Conservation (phyloP, 2,888 invertebrate genomes). For the Petrolisthes cinctipes region DNA sequence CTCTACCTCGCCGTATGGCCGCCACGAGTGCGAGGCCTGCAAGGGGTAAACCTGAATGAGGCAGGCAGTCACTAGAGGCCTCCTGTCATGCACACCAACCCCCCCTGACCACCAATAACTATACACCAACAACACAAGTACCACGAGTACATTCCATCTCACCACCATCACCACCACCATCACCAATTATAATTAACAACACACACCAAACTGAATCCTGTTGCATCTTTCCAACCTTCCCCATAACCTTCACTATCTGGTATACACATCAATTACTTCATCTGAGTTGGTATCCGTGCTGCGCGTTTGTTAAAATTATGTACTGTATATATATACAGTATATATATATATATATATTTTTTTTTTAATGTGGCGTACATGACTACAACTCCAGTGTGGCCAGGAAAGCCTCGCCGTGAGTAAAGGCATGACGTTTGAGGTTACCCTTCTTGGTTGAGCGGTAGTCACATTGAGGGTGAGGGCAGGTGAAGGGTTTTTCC, state of each 20-base stretch:
- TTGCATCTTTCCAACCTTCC: too few relatives aligned
- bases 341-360: too few relatives aligned
- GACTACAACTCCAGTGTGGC: constrained; percentile 44
- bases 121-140: constrained; percentile 15
- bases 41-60: constrained; percentile 55
- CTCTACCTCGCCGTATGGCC: constrained; percentile 34
- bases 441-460: constrained; percentile 55
- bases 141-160: constrained; percentile 1
- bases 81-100: background rate
- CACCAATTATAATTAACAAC: background rate
- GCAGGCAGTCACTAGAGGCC: background rate
- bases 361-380: background rate
- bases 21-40: constrained; percentile 50
- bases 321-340: background rate
- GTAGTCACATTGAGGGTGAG: constrained; percentile 54
- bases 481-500: constrained; percentile 88
- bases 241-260: too few relatives aligned
- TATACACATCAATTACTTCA: too few relatives aligned
- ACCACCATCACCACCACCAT: constrained; percentile 13
- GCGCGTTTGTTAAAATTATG: too few relatives aligned
- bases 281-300: too few relatives aligned
- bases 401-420: constrained; percentile 47
- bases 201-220: background rate
- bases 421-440: constrained; percentile 49
- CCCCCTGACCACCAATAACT: background rate